A percentile compares a stretch with the other conserved stretches of the same genome.
These are phyloP conservation scores for Neomicropteryx cornuta DNA, from an alignment of 1,140 invertebrate genomes.

Conservation along the genomic window DNA sequence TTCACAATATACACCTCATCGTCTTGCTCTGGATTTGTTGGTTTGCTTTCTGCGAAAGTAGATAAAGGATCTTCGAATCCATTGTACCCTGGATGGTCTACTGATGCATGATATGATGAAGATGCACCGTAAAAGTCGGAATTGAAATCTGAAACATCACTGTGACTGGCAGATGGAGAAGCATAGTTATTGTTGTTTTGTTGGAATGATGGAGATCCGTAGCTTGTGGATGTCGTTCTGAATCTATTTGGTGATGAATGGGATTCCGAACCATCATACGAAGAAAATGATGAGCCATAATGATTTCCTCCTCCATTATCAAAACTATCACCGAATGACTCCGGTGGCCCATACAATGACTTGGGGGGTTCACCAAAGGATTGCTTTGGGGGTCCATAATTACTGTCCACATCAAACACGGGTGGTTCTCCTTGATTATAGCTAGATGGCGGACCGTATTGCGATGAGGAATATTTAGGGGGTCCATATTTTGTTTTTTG, in stretches of 20 bases:
- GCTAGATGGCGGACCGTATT: slow-evolving; percentile 15
- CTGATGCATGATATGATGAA: slow-evolving; percentile 6
- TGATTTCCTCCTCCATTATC: too few species aligned
- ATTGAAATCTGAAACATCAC: too few species aligned
- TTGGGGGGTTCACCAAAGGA: slow-evolving; percentile 13
- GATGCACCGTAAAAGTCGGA: slow-evolving; percentile 6
- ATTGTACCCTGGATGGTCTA: slow-evolving; percentile 4
- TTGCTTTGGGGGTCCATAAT: slow-evolving; percentile 12
- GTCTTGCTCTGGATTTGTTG: slow-evolving; percentile 14
- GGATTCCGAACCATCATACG: too few species aligned
- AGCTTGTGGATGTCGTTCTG: slow-evolving; percentile 8
- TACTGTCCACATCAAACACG: background rate
- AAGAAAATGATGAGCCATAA: too few species aligned
- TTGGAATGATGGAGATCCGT: slow-evolving; percentile 14
- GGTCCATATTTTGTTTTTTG: slow-evolving; percentile 8
- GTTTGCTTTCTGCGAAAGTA: slow-evolving; percentile 10
- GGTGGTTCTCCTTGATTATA: background rate
- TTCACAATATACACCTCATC: slow-evolving; percentile 16
- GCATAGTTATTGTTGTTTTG: too few species aligned
- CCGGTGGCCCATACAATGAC: slow-evolving; percentile 5
- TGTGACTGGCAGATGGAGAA: too few species aligned
- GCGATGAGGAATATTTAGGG: slow-evolving; percentile 10
- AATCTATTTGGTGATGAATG: too few species aligned
- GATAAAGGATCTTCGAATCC: slow-evolving; percentile 7
- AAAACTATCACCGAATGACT: too few species aligned